phyloP scores from a whole-genome alignment of 2,797 vertebrate genomes.

The Phataginus tricuspis region DNA sequence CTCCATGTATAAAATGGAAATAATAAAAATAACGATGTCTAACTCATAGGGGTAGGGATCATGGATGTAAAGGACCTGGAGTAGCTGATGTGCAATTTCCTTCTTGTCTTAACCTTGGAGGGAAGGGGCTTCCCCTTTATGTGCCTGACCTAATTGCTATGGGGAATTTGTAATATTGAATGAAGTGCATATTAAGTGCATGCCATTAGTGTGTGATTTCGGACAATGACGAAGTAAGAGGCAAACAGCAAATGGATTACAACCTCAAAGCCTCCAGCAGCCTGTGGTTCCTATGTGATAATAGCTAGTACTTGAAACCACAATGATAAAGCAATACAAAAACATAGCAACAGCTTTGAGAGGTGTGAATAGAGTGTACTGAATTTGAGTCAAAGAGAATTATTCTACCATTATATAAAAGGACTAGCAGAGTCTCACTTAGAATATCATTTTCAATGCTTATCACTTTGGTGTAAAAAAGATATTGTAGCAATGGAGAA shows the following conservation, averaged over 20 bases:
- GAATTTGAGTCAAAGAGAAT: slow-evolving; percentile 74
- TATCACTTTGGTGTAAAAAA: slow-evolving; percentile 63
- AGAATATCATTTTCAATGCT: slow-evolving; percentile 70
- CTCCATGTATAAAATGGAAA: not conserved
- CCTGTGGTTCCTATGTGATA: not conserved
- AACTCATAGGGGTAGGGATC: not conserved
- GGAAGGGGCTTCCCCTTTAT: not conserved
- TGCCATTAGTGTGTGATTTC: not conserved
- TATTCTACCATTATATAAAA: slow-evolving; percentile 50
- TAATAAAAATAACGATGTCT: not conserved
- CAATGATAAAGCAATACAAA: slow-evolving; percentile 59
- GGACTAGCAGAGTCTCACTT: slow-evolving; percentile 50
- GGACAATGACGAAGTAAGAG: not conserved
- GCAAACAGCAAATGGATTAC: not conserved
- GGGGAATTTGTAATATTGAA: not conserved
- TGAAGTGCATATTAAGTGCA: not conserved
- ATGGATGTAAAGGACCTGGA: not conserved
- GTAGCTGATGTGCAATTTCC: not conserved
- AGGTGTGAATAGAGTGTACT: slow-evolving; percentile 65
- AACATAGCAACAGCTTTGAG: slow-evolving; percentile 63
- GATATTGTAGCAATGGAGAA: slow-evolving; percentile 33
- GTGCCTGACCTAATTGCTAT: slow-evolving; percentile 14
- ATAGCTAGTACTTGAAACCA: slow-evolving; percentile 52
- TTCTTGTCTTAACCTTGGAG: not conserved
- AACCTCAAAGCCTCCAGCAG: not conserved